These are phyloP conservation scores for Agonopterix arenella DNA, from an alignment of 2,888 invertebrate species.

Conservation along the genomic window DNA sequence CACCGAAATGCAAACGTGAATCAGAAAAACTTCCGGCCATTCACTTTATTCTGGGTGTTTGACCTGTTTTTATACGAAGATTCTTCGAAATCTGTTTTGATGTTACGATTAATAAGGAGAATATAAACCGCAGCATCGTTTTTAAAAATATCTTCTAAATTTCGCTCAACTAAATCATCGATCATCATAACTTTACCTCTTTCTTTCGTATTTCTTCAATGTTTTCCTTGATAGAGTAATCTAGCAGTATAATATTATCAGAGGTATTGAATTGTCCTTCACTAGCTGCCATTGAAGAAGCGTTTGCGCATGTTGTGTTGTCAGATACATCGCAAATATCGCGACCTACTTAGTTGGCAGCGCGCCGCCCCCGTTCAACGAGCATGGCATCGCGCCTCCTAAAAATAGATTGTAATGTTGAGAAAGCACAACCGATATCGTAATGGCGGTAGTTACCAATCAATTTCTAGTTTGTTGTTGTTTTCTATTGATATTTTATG, in stretches of 20 bases:
- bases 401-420: conserved; percentile 52
- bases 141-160: too few species aligned
- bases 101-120: conserved; percentile 21
- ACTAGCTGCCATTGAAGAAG: conserved; percentile 31
- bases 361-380: conserved; percentile 34
- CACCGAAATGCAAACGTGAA: conserved; percentile 40
- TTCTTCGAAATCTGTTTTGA: conserved; percentile 33
- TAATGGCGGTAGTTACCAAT: neutral
- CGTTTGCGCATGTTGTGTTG: conserved; percentile 29
- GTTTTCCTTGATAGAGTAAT: neutral
- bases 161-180: too few species aligned
- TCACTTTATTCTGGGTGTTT: conserved; percentile 44
- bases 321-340: conserved; percentile 44
- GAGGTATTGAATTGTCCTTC: conserved; percentile 24
- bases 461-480: too few species aligned
- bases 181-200: neutral
- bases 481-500: too few species aligned
- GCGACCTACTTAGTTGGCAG: conserved; percentile 60
- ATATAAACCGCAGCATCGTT: neutral
- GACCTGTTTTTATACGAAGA: conserved; percentile 40
- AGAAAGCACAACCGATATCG: conserved; percentile 33
- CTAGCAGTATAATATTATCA: neutral
- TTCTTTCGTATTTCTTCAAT: neutral
- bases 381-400: conserved; percentile 42
- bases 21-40: conserved; percentile 47